Conservation (phyloP, 2,888 invertebrate genomes). For the Laothoe populi region DNA sequence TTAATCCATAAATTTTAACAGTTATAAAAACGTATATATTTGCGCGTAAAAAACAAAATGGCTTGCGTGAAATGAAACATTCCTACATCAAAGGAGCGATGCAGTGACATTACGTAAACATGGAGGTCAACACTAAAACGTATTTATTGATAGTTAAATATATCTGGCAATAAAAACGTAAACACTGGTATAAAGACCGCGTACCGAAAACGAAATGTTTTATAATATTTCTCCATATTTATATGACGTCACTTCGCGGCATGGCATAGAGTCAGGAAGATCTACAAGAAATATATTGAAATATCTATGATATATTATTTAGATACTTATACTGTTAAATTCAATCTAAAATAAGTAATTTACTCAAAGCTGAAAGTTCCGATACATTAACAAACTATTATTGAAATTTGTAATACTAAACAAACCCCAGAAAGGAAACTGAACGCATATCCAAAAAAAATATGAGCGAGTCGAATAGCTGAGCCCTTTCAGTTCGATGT, state of each 20-base stretch:
- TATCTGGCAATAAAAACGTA: constrained; percentile 27
- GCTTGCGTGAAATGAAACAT: constrained; percentile 36
- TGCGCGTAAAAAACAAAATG: constrained; percentile 28
- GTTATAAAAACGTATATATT: constrained; percentile 35
- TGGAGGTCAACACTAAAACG: constrained; percentile 28
- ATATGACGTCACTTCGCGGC: constrained; percentile 5
- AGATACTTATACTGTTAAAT: too few species aligned
- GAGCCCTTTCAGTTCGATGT: constrained; percentile 70
- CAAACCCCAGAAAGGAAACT: constrained; percentile 39
- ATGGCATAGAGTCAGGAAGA: constrained; percentile 7
- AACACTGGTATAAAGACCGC: constrained; percentile 25
- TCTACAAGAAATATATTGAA: constrained; percentile 10
- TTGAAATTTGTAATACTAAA: background rate
- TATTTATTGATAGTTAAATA: constrained; percentile 29
- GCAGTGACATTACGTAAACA: constrained; percentile 34
- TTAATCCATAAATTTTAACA: constrained; percentile 39
- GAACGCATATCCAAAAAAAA: constrained; percentile 50
- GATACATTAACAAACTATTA: background rate
- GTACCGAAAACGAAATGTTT: constrained; percentile 21
- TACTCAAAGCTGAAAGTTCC: too few species aligned
- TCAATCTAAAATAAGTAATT: too few species aligned
- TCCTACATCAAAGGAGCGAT: constrained; percentile 37
- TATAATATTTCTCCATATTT: constrained; percentile 20
- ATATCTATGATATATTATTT: too few species aligned
- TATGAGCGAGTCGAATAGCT: constrained; percentile 59